Conservation (phyloP, 2,113 vertebrate genomes). For the Zapus hudsonius region DNA sequence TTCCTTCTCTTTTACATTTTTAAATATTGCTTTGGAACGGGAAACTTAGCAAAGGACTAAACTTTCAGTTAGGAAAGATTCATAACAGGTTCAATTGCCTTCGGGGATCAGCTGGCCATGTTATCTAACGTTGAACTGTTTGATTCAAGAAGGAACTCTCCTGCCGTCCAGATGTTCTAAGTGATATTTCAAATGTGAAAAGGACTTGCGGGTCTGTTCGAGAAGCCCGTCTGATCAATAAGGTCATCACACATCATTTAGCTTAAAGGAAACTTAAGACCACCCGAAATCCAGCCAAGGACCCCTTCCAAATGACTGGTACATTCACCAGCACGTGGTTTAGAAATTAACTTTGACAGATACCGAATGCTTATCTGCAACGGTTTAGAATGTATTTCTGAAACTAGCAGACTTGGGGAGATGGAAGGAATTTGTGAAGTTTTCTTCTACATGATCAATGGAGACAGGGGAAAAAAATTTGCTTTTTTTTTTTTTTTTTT, state of each 20-base stretch:
- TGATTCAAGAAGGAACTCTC: constrained; percentile 45
- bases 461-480: constrained; percentile 54
- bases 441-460: constrained; percentile 79
- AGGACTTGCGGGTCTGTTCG: constrained; percentile 56
- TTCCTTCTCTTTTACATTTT: constrained; percentile 83
- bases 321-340: constrained; percentile 70
- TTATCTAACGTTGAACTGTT: constrained; percentile 17
- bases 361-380: constrained; percentile 79
- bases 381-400: constrained; percentile 72
- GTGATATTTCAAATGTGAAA: constrained; percentile 56
- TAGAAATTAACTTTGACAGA: constrained; percentile 75
- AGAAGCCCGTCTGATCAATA: constrained; percentile 78
- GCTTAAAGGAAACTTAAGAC: constrained; percentile 76
- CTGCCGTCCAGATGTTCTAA: constrained; percentile 70
- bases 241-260: constrained; percentile 70
- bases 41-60: constrained; percentile 82
- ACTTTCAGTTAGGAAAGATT: constrained; percentile 78
- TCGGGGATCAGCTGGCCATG: background rate
- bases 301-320: constrained; percentile 75
- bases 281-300: constrained; percentile 71
- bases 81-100: background rate
- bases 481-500: constrained; percentile 85
- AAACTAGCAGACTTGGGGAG: constrained; percentile 79
- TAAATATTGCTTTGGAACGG: constrained; percentile 77
- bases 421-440: constrained; percentile 77